phyloP scores from a whole-genome alignment of 2,888 invertebrate genomes.

The Campoplex capitator region DNA sequence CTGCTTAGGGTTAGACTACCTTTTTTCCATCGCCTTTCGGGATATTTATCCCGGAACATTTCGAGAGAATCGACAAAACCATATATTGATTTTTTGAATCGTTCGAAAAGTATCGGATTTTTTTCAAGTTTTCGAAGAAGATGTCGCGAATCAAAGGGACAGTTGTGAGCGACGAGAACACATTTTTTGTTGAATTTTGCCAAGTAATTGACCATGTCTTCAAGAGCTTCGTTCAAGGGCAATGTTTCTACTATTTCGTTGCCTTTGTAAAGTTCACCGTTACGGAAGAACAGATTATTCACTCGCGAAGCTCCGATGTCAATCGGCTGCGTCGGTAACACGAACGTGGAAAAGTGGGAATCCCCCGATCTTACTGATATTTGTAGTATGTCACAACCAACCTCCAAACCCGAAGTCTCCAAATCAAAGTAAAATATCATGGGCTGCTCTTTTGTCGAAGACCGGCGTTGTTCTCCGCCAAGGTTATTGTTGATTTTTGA shows the following conservation, averaged over 20 bases:
- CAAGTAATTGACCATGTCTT: slow-evolving; percentile 13
- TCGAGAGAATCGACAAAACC: slow-evolving; percentile 59
- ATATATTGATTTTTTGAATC: slow-evolving; percentile 18
- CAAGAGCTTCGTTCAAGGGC: slow-evolving; percentile 3
- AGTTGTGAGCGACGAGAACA: slow-evolving; percentile 60
- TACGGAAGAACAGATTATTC: slow-evolving; percentile 22
- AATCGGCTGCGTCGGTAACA: background rate
- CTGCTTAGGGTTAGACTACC: slow-evolving; percentile 48
- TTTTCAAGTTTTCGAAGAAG: background rate
- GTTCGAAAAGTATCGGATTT: background rate
- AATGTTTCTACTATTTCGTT: background rate
- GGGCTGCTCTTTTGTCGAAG: background rate
- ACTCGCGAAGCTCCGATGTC: background rate
- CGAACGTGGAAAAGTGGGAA: background rate
- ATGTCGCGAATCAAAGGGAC: slow-evolving; percentile 46
- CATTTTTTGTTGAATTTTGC: slow-evolving; percentile 22
- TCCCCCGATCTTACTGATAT: slow-evolving; percentile 27
- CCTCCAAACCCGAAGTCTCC: slow-evolving; percentile 53
- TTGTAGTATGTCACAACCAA: slow-evolving; percentile 43
- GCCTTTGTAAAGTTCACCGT: slow-evolving; percentile 9
- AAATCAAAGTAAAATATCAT: slow-evolving; percentile 50
- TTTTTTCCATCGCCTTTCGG: slow-evolving; percentile 10
- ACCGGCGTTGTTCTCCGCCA: background rate
- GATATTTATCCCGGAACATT: slow-evolving; percentile 58
- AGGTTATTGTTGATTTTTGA: background rate